phyloP scores from a whole-genome alignment of 2,797 vertebrate species.

The Florisuga fusca region DNA sequence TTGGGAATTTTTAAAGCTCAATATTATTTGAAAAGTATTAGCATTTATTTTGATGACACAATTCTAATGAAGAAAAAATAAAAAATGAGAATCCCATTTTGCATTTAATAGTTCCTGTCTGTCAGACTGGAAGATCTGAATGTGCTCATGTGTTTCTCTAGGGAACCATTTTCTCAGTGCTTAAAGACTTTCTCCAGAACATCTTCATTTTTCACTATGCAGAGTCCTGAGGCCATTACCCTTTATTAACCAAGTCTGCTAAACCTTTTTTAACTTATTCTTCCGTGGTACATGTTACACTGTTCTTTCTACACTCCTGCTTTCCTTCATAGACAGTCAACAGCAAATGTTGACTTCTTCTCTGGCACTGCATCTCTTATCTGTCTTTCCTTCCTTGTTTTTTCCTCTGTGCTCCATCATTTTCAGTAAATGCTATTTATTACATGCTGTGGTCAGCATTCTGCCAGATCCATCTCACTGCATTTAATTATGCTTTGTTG shows the following conservation, averaged over 20 bases:
- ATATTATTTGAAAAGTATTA: neutral
- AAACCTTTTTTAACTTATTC: neutral
- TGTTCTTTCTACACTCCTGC: neutral
- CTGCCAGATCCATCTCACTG: slow-evolving; percentile 43
- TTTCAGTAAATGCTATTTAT: slow-evolving; percentile 30
- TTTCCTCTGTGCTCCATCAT: neutral
- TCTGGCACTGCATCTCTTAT: neutral
- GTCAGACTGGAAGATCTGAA: neutral
- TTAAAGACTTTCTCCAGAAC: neutral
- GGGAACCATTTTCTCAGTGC: neutral
- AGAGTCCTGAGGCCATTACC: neutral
- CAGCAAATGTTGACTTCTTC: slow-evolving; percentile 16
- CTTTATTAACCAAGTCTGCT: neutral
- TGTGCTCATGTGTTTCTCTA: neutral
- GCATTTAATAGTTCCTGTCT: neutral
- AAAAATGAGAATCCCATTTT: neutral
- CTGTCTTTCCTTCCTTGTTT: neutral
- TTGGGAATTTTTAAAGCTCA: neutral
- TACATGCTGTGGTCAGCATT: neutral
- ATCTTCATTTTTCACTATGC: neutral
- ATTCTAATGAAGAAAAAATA: neutral
- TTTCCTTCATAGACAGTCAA: neutral
- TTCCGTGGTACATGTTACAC: neutral
- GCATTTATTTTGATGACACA: neutral
- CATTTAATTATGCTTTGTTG: slow-evolving; percentile 42